Evolutionary conservation across 2,797 vertebrate species (phyloP), one percentile per base, ranked within the genome.

Genomic region (Notolepis coatsorum): DNA sequence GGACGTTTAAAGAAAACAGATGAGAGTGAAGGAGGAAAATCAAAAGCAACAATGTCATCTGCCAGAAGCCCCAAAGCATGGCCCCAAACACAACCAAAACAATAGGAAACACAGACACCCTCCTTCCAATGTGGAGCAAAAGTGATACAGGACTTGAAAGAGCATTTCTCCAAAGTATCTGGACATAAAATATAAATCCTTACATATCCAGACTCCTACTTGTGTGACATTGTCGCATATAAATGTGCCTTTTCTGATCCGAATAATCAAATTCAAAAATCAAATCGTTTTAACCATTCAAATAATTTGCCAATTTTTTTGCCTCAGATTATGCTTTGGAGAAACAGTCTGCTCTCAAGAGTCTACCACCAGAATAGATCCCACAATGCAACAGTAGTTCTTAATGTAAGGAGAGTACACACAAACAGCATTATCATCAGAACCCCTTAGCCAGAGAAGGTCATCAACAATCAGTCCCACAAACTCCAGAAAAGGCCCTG

Each of bases 161-260:
- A 57, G 38, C 37, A 20, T 61, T 81, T 66, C 48, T 82, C 84
- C 74, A 80, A 84, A 79, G 66, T 64, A 61, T 62, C 33, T 9
- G 37, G 31, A 51, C 45, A 73, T 41, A 76, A 61, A 70, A 65
- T 38, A 41, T 41, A 47, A 21, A 27, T 23, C 52, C 20, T 15
- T n/a, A 15, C 41, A 47, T 13, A 58, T 69, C 61, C 25, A 64
- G 43, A 41, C 42, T 17, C 61, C 50, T 27, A 33, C 31, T 65
- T 53, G 47, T 67, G 43, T 45, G 7, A 51, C 47, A 49, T 62
- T 49, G 25, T 41, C 20, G 17, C 48, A 38, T 15, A 31, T 55
- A 23, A 68, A 65, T 37, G 2, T 37, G 23, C 17, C 18, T 55
- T 68, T 53, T 30, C n/a, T 12, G 56, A 69, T 18, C 30, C 15